These are phyloP conservation scores for Himalopsyche kuldschensis DNA, from an alignment of 2,888 invertebrate genomes.

Conservation along the genomic window DNA sequence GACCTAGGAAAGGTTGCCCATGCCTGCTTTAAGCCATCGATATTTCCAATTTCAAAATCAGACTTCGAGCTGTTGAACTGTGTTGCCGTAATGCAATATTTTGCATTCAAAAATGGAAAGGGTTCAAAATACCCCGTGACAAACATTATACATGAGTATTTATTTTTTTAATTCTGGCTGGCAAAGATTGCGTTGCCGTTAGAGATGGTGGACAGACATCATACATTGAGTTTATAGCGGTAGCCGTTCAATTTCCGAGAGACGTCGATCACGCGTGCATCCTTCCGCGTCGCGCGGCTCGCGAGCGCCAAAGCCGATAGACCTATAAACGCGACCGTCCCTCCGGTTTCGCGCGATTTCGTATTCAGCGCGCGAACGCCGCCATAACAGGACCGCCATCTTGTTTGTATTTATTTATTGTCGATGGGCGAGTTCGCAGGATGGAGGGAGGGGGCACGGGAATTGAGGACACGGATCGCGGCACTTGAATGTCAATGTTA, in stretches of 20 bases:
- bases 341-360: constrained; percentile 22
- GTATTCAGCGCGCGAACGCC: constrained; percentile 26
- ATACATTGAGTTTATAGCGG: background rate
- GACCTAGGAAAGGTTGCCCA: no score
- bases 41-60: no score
- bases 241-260: background rate
- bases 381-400: constrained; percentile 20
- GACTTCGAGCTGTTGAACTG: no score
- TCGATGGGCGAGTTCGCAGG: background rate
- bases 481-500: background rate
- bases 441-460: background rate
- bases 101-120: no score
- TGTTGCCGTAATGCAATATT: no score
- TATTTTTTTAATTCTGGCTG: no score
- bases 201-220: no score
- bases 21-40: no score
- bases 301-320: background rate
- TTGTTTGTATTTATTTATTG: background rate
- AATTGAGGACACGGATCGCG: background rate
- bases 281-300: background rate
- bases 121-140: no score
- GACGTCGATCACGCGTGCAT: background rate
- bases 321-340: background rate
- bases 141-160: no score
- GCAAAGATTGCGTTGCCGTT: no score